Conservation (phyloP, 2,888 invertebrate species). For the Plemyria rubiginata region DNA sequence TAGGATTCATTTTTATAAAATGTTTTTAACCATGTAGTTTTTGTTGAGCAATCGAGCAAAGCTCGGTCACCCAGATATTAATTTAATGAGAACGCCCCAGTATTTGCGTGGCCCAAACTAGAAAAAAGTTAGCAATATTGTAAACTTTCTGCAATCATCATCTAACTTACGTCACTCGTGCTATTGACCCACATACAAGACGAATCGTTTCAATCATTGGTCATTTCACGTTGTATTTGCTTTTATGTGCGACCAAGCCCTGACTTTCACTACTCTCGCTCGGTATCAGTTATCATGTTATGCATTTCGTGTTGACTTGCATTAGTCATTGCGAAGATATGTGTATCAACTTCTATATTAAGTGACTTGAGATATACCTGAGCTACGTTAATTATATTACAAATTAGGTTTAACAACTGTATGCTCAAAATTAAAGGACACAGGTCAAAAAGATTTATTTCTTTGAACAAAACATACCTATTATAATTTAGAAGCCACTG, state of each 20-base stretch:
- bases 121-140: not conserved
- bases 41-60: too few species aligned
- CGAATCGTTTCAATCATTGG: conserved; percentile 18
- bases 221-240: conserved; percentile 19
- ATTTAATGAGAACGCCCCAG: too few species aligned
- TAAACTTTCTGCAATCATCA: not conserved
- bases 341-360: not conserved
- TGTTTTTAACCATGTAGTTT: too few species aligned
- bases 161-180: conserved; percentile 11
- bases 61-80: too few species aligned
- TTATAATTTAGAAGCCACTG: too few species aligned
- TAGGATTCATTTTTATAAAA: too few species aligned
- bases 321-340: conserved; percentile 25
- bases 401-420: too few species aligned
- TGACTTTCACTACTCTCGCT: conserved; percentile 43
- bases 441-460: too few species aligned
- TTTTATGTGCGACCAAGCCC: conserved; percentile 30
- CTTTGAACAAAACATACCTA: too few species aligned
- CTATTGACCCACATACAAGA: conserved; percentile 10
- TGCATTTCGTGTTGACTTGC: conserved; percentile 24
- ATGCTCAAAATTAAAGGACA: too few species aligned
- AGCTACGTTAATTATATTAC: too few species aligned
- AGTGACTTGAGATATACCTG: not conserved
- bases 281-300: conserved; percentile 33
- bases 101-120: too few species aligned